Percentiles rank a stretch among this genome's conserved stretches.
Evolutionary conservation across 1,140 invertebrate species (phyloP).

Genomic region (Acyrthosiphon pisum): DNA sequence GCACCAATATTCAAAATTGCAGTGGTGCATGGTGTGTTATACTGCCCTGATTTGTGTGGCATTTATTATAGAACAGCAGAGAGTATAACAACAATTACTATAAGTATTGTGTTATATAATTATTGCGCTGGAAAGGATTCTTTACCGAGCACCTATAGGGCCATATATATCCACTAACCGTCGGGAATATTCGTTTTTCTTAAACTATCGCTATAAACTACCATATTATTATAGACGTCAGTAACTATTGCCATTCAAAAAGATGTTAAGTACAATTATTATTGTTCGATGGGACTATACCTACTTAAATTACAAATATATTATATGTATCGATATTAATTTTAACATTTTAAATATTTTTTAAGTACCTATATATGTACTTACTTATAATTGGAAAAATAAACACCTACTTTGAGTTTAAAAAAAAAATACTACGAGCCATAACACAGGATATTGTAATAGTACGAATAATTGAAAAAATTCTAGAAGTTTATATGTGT

Average conservation of each 20-base stretch:
- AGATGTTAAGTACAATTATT: background rate
- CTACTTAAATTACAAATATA: too few species aligned
- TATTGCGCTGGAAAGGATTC: background rate
- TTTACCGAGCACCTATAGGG: background rate
- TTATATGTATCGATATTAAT: too few species aligned
- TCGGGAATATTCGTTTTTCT: background rate
- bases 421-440: background rate
- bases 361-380: too few species aligned
- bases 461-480: background rate
- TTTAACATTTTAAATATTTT: too few species aligned
- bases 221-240: background rate
- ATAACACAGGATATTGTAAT: background rate
- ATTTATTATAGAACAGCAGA: background rate
- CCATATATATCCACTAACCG: background rate
- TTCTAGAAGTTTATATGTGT: background rate
- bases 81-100: background rate
- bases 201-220: background rate
- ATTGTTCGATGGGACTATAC: background rate
- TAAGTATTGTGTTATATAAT: background rate
- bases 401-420: background rate
- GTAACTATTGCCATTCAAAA: background rate
- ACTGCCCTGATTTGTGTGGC: background rate
- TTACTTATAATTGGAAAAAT: background rate
- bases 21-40: background rate
- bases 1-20: background rate